phyloP scores from a whole-genome alignment of 2,113 vertebrate genomes.

The Eurypyga helias region DNA sequence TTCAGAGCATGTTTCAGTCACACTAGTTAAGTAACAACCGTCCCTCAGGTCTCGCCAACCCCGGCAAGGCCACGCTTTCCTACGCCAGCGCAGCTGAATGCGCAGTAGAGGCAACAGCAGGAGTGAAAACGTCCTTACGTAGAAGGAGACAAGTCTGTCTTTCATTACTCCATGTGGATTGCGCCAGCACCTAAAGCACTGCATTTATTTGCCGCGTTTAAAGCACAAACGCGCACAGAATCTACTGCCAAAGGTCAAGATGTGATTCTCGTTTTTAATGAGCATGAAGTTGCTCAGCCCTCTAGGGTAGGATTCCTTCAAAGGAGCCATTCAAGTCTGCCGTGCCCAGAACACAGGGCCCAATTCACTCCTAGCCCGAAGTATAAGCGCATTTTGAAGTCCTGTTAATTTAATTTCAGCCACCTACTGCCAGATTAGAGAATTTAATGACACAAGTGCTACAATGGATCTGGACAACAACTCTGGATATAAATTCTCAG shows the following conservation, averaged over 20 bases:
- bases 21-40: background rate
- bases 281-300: conserved; percentile 5
- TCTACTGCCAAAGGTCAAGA: conserved; percentile 13
- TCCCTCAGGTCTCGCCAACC: background rate
- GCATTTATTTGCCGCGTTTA: background rate
- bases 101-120: background rate
- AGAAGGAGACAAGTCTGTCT: background rate
- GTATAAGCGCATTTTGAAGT: background rate
- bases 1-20: background rate
- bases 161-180: background rate
- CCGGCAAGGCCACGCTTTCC: background rate
- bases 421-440: background rate
- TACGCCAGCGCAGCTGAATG: background rate
- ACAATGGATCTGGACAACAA: background rate
- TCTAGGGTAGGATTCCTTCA: conserved; percentile 9
- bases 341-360: background rate
- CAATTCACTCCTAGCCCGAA: background rate
- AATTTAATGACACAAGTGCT: background rate
- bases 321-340: background rate
- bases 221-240: background rate
- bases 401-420: background rate
- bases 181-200: background rate
- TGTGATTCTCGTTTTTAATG: conserved; percentile 27
- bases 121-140: background rate
- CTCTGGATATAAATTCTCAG: background rate